phyloP scores from a whole-genome alignment of 2,797 vertebrate species.

The Acanthopagrus latus region DNA sequence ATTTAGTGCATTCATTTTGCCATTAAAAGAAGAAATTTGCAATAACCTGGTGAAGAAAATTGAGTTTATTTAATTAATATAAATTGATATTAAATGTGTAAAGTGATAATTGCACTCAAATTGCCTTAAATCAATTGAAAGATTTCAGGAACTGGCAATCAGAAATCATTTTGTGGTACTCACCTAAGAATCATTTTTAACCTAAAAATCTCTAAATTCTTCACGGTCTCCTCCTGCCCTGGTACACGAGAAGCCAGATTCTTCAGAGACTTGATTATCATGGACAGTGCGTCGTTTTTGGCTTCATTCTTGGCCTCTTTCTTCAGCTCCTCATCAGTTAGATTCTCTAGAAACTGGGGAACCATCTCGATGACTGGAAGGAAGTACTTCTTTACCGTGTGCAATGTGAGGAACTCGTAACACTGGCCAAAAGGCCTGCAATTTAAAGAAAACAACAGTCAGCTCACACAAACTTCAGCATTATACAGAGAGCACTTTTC shows the following conservation, averaged over 20 bases:
- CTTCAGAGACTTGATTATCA: constrained; percentile 99
- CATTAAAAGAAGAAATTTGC: constrained; percentile 99
- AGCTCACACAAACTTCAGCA: neutral
- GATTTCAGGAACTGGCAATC: neutral
- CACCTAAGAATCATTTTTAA: constrained; percentile 99
- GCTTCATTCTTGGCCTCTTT: constrained; percentile 99
- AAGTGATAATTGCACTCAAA: neutral
- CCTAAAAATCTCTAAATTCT: constrained; percentile 99
- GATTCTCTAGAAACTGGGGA: constrained; percentile 99
- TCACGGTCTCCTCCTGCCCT: constrained; percentile 99
- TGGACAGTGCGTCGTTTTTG: constrained; percentile 99
- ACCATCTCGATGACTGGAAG: constrained; percentile 99
- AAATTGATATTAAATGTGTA: neutral
- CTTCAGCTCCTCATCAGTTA: constrained; percentile 99
- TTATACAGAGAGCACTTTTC: neutral
- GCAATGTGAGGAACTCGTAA: constrained; percentile 99
- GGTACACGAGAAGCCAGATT: constrained; percentile 99
- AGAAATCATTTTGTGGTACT: constrained; percentile 64
- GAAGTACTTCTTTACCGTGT: constrained; percentile 99
- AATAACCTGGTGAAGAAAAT: constrained; percentile 90
- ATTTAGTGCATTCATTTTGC: constrained; percentile 99
- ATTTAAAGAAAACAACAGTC: constrained; percentile 49
- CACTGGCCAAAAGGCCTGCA: constrained; percentile 99
- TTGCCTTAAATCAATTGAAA: neutral
- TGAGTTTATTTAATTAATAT: neutral